A percentile compares a stretch with the other conserved stretches of the same genome.
Conservation (phyloP, 2,113 vertebrate genomes). For the Archilochus colubris region DNA sequence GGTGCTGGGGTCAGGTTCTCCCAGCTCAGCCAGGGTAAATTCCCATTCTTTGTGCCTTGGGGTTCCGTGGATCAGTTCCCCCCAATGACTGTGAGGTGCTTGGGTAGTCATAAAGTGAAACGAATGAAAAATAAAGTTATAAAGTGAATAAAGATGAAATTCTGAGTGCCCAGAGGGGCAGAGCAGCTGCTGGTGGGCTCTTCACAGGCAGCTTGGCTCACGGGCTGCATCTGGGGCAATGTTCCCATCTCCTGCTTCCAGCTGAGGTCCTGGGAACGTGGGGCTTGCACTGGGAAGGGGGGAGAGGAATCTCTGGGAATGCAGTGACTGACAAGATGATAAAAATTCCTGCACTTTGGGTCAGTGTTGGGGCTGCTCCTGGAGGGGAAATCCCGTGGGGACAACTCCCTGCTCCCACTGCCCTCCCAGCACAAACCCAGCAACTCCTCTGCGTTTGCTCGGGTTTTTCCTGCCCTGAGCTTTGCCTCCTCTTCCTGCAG, state of each 20-base stretch:
- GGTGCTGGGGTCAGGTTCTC: neutral
- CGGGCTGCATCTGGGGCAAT: too few relatives aligned
- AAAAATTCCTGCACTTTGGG: neutral
- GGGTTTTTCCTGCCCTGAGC: neutral
- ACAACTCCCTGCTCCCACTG: accelerated
- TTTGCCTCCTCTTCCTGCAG: constrained; percentile 41
- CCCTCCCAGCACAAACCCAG: neutral
- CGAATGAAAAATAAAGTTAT: neutral
- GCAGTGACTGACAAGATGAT: accelerated
- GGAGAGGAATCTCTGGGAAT: neutral
- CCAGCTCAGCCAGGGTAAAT: accelerated
- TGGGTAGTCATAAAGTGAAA: too few relatives aligned
- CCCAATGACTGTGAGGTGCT: neutral
- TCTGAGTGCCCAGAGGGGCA: too few relatives aligned
- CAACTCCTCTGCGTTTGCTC: neutral
- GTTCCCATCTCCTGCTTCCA: too few relatives aligned
- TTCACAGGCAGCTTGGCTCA: too few relatives aligned
- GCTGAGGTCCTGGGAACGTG: too few relatives aligned
- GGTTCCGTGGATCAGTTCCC: too few relatives aligned
- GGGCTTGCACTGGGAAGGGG: too few relatives aligned
- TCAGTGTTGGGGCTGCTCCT: too few relatives aligned
- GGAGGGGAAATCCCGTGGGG: neutral
- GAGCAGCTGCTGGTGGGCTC: too few relatives aligned
- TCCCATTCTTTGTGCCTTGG: neutral
- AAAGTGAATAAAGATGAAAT: neutral